A percentile compares a stretch with the other conserved stretches of the same genome.
Conservation (phyloP, 1,140 invertebrate genomes). For the Adoxophyes honmai region DNA sequence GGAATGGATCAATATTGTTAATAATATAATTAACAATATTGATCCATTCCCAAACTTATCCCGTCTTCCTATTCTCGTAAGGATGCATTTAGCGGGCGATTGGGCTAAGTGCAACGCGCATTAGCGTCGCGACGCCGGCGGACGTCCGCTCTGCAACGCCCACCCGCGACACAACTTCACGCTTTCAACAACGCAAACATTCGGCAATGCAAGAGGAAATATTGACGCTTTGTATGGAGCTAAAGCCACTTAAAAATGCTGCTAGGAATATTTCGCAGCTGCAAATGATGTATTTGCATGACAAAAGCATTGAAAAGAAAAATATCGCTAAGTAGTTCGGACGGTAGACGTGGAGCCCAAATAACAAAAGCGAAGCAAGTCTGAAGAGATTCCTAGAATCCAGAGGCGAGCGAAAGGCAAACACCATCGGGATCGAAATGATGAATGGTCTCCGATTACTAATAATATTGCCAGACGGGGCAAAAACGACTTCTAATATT, state of each 20-base stretch:
- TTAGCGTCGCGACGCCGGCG: constrained; percentile 61
- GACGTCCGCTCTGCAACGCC: constrained; percentile 39
- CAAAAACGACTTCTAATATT: constrained; percentile 40
- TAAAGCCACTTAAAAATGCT: no score
- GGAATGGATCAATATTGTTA: no score
- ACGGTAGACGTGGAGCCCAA: no score
- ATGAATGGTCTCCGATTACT: constrained; percentile 16
- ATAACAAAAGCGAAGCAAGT: not conserved
- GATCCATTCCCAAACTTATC: no score
- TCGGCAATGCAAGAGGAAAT: constrained; percentile 20
- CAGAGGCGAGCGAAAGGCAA: not conserved
- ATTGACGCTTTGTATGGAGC: not conserved
- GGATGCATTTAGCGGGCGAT: constrained; percentile 29
- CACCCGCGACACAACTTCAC: constrained; percentile 35
- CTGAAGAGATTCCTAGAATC: not conserved
- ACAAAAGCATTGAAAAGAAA: no score
- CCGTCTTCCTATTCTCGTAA: no score
- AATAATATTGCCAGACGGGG: constrained; percentile 10
- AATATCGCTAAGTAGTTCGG: no score
- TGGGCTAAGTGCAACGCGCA: constrained; percentile 58
- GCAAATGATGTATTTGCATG: no score
- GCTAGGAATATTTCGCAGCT: no score
- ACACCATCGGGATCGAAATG: not conserved
- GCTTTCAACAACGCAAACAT: constrained; percentile 52
- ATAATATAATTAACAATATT: no score